Evolutionary conservation across 1,140 invertebrate genomes (phyloP).

Genomic region (Microplitis mediator): DNA sequence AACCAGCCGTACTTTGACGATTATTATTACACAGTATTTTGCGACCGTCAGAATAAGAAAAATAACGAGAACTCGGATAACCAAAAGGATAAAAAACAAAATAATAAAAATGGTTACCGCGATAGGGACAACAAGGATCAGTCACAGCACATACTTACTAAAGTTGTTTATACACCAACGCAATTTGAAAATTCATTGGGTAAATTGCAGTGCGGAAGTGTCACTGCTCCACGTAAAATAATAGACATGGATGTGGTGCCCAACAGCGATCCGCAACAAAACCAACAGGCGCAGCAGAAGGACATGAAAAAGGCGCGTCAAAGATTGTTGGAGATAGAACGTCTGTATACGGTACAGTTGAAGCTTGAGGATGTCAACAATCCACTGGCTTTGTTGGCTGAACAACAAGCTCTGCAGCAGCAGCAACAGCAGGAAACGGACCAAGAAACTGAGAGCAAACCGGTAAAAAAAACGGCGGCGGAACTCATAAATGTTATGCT

Average conservation of each 20-base stretch:
- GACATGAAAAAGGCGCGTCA: slow-evolving; percentile 74
- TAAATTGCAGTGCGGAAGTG: slow-evolving; percentile 85
- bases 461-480: slow-evolving; percentile 67
- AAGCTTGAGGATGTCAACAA: slow-evolving; percentile 77
- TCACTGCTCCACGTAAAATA: slow-evolving; percentile 91
- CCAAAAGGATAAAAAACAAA: slow-evolving; percentile 52
- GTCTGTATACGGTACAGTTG: slow-evolving; percentile 72
- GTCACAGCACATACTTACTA: slow-evolving; percentile 59
- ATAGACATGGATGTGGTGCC: slow-evolving; percentile 85
- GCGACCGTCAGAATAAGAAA: slow-evolving; percentile 53
- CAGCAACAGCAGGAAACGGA: slow-evolving; percentile 52
- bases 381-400: slow-evolving; percentile 68
- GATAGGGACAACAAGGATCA: slow-evolving; percentile 58
- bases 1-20: slow-evolving; percentile 86
- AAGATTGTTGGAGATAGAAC: slow-evolving; percentile 81
- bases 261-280: slow-evolving; percentile 63
- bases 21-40: slow-evolving; percentile 78
- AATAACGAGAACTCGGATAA: slow-evolving; percentile 62
- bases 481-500: slow-evolving; percentile 60
- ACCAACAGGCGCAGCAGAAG: slow-evolving; percentile 55
- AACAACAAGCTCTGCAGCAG: slow-evolving; percentile 63
- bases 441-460: slow-evolving; percentile 57
- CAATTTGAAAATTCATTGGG: slow-evolving; percentile 93
- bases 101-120: slow-evolving; percentile 53
- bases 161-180: slow-evolving; percentile 72